Evolutionary conservation across 2,113 vertebrate genomes (phyloP).

Genomic region (Genyomyrus donnyi): DNA sequence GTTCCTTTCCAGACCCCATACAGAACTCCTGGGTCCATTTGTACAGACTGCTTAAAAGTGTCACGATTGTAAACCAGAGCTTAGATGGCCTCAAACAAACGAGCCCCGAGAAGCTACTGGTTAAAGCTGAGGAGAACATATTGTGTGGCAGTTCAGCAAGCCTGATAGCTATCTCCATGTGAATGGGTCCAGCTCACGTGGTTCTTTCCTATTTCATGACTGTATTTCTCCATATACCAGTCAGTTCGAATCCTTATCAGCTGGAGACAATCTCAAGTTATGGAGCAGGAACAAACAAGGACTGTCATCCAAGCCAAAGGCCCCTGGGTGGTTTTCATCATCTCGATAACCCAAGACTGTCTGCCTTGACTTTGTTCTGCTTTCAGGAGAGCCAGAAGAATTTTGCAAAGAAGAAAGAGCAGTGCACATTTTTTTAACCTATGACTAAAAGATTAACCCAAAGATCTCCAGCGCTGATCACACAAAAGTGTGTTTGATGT

Average conservation of each 20-base stretch:
- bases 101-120: conserved; percentile 23
- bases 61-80: background rate
- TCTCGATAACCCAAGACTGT: conserved; percentile 5
- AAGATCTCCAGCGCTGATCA: background rate
- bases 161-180: conserved; percentile 46
- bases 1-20: background rate
- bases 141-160: conserved; percentile 28
- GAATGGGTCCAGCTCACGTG: conserved; percentile 33
- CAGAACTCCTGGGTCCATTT: conserved; percentile 3
- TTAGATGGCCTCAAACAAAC: conserved; percentile 23
- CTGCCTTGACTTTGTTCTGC: background rate
- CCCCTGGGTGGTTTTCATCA: conserved; percentile 19
- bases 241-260: conserved; percentile 34
- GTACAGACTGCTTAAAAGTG: background rate
- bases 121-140: conserved; percentile 27
- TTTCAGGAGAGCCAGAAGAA: background rate
- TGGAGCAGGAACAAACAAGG: conserved; percentile 7
- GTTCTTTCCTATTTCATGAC: conserved; percentile 35
- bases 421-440: background rate
- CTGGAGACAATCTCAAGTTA: conserved; percentile 22
- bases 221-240: conserved; percentile 31
- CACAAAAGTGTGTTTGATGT: background rate
- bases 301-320: conserved; percentile 7
- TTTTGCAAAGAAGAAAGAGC: background rate
- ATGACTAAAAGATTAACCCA: background rate